These are phyloP conservation scores for Onychomys arenicola DNA, from an alignment of 2,797 vertebrate species.

Conservation along the genomic window DNA sequence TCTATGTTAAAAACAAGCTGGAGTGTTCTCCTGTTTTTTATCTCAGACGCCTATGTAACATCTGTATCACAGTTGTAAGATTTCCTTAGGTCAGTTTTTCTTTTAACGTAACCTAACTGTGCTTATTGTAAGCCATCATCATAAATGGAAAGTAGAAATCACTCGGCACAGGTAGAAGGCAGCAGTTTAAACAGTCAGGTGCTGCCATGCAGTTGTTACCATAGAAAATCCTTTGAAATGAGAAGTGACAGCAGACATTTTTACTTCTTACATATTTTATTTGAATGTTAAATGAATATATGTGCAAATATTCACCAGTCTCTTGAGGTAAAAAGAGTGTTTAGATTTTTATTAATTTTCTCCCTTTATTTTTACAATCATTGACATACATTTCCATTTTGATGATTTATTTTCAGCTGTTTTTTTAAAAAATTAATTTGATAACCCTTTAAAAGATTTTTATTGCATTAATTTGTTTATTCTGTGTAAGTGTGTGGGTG, in stretches of 20 bases:
- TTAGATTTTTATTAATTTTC: neutral
- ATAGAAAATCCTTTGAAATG: neutral
- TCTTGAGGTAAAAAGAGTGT: neutral
- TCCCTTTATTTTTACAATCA: neutral
- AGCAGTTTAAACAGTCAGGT: neutral
- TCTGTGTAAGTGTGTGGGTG: neutral
- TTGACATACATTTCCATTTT: neutral
- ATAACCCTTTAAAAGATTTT: neutral
- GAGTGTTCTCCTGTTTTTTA: neutral
- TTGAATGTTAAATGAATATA: neutral
- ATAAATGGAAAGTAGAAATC: neutral
- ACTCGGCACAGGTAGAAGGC: neutral
- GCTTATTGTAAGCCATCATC: neutral
- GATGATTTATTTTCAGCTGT: neutral
- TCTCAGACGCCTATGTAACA: neutral
- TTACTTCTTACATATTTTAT: neutral
- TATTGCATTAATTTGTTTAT: neutral
- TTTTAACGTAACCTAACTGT: neutral
- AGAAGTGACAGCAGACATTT: neutral
- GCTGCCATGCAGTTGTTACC: neutral
- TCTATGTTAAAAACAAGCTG: neutral
- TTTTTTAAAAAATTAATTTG: conserved; percentile 2
- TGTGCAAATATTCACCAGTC: neutral
- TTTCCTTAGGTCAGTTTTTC: neutral
- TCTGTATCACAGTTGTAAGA: neutral